phyloP scores from a whole-genome alignment of 2,888 invertebrate species.

The Petrolisthes manimaculis region DNA sequence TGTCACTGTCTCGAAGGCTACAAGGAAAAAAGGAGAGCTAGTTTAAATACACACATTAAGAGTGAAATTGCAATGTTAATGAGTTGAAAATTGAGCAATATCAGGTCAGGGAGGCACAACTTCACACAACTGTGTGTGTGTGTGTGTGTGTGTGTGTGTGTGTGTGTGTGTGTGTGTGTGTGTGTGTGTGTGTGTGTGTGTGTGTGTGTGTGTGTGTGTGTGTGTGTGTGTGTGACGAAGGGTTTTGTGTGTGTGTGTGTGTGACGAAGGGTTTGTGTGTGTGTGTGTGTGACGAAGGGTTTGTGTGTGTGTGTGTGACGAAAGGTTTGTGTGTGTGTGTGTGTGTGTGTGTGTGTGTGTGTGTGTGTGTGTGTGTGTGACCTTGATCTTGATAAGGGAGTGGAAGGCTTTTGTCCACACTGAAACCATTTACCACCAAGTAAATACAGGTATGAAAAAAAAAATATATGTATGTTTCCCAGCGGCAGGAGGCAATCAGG shows the following conservation, averaged over 20 bases:
- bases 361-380: background rate
- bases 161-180: constrained; percentile 24
- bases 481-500: too few species aligned
- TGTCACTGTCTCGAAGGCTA: background rate
- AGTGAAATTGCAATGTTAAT: too few species aligned
- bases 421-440: too few species aligned
- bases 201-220: constrained; percentile 19
- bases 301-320: background rate
- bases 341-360: background rate
- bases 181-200: constrained; percentile 22
- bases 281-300: background rate
- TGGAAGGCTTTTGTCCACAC: background rate
- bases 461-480: too few species aligned
- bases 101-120: too few species aligned
- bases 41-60: background rate
- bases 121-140: background rate
- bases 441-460: too few species aligned
- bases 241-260: background rate
- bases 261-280: background rate
- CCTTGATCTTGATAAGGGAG: background rate
- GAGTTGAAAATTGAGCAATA: too few species aligned
- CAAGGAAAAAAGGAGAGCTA: background rate
- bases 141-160: constrained; percentile 10
- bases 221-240: too few species aligned
- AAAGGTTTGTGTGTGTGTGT: background rate